Evolutionary conservation across 2,113 vertebrate genomes (phyloP).

Genomic region (Mionectes macconnelli): DNA sequence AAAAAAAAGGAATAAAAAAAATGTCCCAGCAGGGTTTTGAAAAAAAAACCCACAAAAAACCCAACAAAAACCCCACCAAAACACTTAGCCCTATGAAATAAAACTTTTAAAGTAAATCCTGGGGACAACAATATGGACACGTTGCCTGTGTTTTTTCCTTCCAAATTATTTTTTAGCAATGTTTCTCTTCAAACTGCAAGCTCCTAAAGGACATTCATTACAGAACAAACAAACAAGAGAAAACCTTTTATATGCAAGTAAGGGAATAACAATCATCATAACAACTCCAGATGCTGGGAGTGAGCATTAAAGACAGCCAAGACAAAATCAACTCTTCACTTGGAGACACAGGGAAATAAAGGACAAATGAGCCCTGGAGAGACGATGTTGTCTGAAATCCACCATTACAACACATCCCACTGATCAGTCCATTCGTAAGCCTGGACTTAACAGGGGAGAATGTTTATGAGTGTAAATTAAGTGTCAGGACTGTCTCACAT

Average conservation of each 20-base stretch:
- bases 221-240: not conserved
- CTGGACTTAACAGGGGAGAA: not conserved
- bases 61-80: no score
- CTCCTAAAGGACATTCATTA: not conserved
- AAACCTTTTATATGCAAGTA: not conserved
- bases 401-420: not conserved
- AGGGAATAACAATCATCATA: not conserved
- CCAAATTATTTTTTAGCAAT: not conserved
- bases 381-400: not conserved
- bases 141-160: not conserved
- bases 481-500: not conserved
- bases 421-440: not conserved
- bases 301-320: not conserved
- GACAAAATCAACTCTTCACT: not conserved
- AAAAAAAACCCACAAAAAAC: no score
- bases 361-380: not conserved
- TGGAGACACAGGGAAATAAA: not conserved
- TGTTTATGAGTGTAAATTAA: not conserved
- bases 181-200: not conserved
- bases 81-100: not conserved
- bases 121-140: not conserved
- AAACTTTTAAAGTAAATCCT: not conserved
- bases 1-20: not conserved
- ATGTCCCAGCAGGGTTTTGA: not conserved
- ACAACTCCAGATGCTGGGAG: not conserved